Evolutionary conservation across 2,113 vertebrate species (phyloP), one percentile per base, ranked within the genome.

Genomic region (Myotis yumanensis): DNA sequence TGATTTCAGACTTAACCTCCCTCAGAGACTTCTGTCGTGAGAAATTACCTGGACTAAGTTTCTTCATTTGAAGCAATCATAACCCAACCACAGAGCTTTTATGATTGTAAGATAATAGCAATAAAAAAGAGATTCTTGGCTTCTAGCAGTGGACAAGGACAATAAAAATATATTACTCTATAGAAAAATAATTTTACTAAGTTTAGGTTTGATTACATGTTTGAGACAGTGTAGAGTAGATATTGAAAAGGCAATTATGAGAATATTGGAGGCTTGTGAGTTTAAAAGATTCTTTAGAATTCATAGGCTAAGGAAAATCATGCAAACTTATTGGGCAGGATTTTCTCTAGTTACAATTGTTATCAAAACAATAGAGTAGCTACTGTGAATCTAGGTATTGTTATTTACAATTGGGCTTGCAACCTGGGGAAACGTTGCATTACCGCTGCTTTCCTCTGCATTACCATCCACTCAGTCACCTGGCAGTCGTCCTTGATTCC

Each of bases 1-100:
- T 97, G 93, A 94, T 97, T 97, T 97, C 94, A 97, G 71, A 94
- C 69, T 92, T 97, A 97, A 97, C 95, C 93, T 96, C 97, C 94
- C 89, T 96, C 89, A 35, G 94, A 94, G 96, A 96, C 89, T 97
- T 96, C 95, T 97, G 96, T 98, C 91, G 3, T 90, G 96, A 95
- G 87, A 96, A 98, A 96, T 92, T 97, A 89, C 94, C 96, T 97
- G 92, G 90, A 93, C 71, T 90, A 90, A 69, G 82, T 97, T 98
- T 97, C 96, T 98, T 35, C 51, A 84, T 98, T 93, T 86, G 94
- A 97, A 95, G 92, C 62, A 96, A 97, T 97, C 93, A 80, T 84
- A 98, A 95, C 72, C 97, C 77, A 76, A 92, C 84, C 81, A 84
- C 15, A 66, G 95, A 89, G 89, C 95, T 95, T 64, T 90, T 93